phyloP scores from a whole-genome alignment of 2,888 invertebrate genomes.

The Heteromurus nitidus region DNA sequence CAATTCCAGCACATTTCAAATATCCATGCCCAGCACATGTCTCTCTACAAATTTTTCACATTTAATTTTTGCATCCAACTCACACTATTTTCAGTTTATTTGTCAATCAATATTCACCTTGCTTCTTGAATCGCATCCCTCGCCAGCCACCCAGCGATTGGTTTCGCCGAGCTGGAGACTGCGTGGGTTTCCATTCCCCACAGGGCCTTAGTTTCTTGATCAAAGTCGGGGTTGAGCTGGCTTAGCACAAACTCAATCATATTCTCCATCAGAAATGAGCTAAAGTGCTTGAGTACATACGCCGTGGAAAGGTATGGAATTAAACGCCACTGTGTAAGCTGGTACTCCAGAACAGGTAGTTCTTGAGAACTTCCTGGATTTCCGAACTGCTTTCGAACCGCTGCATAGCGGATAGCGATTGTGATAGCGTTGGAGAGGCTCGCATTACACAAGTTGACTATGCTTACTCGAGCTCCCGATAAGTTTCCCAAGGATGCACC shows the following conservation, averaged over 20 bases:
- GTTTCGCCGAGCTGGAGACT: conserved; percentile 78
- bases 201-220: conserved; percentile 27
- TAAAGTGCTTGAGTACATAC: conserved; percentile 75
- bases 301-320: conserved; percentile 77
- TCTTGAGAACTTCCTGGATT: conserved; percentile 79
- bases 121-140: conserved; percentile 93
- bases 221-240: conserved; percentile 33
- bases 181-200: conserved; percentile 77
- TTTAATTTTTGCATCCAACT: not conserved
- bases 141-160: conserved; percentile 87
- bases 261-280: conserved; percentile 23
- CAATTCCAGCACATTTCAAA: conserved; percentile 85
- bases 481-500: conserved; percentile 76
- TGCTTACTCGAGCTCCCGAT: conserved; percentile 83
- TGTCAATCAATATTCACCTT: conserved; percentile 69
- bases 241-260: conserved; percentile 41
- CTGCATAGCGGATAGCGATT: conserved; percentile 78
- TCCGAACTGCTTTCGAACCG: conserved; percentile 75
- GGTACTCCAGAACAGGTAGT: conserved; percentile 92
- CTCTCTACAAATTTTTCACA: conserved; percentile 51
- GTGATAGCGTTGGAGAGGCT: conserved; percentile 73
- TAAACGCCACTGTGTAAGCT: conserved; percentile 80
- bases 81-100: not conserved
- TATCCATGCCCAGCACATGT: conserved; percentile 86
- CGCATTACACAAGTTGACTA: conserved; percentile 65